Conservation (phyloP, 2,888 invertebrate species). For the Tetrapedia diversipes region DNA sequence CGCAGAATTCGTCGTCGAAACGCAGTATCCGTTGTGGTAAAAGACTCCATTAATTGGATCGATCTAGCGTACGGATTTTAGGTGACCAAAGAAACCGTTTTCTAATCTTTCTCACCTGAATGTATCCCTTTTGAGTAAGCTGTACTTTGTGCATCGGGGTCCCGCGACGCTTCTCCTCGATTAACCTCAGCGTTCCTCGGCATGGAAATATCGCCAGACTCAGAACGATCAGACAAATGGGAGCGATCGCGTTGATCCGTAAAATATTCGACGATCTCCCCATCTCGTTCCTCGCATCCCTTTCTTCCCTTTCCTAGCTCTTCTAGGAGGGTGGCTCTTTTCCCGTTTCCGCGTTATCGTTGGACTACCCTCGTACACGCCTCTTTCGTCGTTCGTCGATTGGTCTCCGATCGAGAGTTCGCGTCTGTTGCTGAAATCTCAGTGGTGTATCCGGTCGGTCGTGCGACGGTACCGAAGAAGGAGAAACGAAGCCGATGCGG, state of each 20-base stretch:
- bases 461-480: neutral
- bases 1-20: too few species aligned
- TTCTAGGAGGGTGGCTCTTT: neutral
- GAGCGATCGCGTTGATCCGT: neutral
- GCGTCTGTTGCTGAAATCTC: neutral
- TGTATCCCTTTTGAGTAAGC: constrained; percentile 88
- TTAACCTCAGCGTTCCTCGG: neutral
- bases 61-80: neutral
- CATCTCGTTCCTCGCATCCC: constrained; percentile 11
- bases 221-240: neutral
- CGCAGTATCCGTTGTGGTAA: neutral
- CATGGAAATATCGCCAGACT: neutral
- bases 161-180: neutral
- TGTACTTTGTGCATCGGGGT: constrained; percentile 85
- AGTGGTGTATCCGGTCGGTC: too few species aligned
- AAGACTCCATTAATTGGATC: neutral
- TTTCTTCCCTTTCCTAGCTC: too few species aligned
- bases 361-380: too few species aligned
- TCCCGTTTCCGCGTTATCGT: too few species aligned
- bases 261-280: neutral
- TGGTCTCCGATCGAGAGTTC: neutral
- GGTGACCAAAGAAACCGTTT: neutral
- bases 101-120: constrained; percentile 84
- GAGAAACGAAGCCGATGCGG: constrained; percentile 14
- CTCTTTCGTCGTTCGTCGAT: neutral